Evolutionary conservation across 2,113 vertebrate species (phyloP), one percentile per base, ranked within the genome.

Genomic region (Gymnorhina tibicen): DNA sequence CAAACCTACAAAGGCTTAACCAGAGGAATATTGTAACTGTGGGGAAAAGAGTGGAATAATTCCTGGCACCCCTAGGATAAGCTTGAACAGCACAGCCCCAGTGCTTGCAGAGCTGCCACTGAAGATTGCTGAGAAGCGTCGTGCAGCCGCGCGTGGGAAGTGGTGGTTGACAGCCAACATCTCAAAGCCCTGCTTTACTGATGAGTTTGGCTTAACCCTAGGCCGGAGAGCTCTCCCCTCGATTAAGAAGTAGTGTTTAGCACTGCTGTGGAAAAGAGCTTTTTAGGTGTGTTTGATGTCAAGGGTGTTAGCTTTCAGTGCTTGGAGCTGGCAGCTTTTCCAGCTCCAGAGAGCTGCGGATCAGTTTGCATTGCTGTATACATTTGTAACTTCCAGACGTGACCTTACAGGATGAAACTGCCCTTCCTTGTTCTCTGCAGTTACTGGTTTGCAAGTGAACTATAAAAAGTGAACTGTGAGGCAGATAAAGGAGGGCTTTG

Each of bases 21-120:
- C 53, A 92, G 79, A 73, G 32, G 20, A 73, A 49, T 32, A 80
- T 12, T 37, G 15, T 47, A 56, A 24, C 5, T 66, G 50, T 16
- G 33, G 21, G 27, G 28, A 10, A 44, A 91, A 69, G 53, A 11
- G 9, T 44, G 37, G 24, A 81, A 33, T 53, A 72, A 68, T 73
- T 89, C n/a, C 66, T 89, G 80, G 41, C n/a, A 82, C 60, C 20
- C 26, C 35, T 50, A 46, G 50, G 46, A 37, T n/a, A 50, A 73
- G 62, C 52, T 46, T 73, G 67, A 77, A 18, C 39, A 82, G 13
- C 81, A 69, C 22, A 85, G 10, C 37, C 70, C 46, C 35, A 24
- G 46, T 63, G 87, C 70, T 96, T 91, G n/a, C 58, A 33, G 67
- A 91, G 62, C 78, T 91, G 70, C 75, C 75, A n/a, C n/a, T 73